A percentile compares a stretch with the other conserved stretches of the same genome.
phyloP scores from a whole-genome alignment of 2,888 invertebrate genomes.

The Drosophila mimetica region DNA sequence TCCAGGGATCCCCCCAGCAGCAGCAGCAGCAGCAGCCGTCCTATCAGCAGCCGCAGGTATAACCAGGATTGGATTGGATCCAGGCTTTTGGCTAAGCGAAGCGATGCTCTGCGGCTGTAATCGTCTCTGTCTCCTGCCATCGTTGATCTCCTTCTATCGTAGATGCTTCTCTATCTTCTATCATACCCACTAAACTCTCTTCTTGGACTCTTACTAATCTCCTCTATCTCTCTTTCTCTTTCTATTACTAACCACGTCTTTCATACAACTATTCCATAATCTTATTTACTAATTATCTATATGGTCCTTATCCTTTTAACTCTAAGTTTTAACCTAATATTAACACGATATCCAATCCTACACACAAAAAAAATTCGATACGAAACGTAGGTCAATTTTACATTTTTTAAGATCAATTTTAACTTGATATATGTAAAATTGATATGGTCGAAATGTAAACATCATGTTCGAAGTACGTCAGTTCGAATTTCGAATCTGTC shows the following conservation, averaged over 20 bases:
- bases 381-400: too few species aligned
- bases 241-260: not conserved
- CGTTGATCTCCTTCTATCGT: slow-evolving; percentile 16
- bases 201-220: slow-evolving; percentile 8
- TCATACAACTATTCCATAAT: not conserved
- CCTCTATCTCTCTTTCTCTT: too few species aligned
- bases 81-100: slow-evolving; percentile 52
- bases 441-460: too few species aligned
- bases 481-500: too few species aligned
- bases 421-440: too few species aligned
- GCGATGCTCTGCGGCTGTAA: slow-evolving; percentile 55
- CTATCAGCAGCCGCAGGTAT: slow-evolving; percentile 64
- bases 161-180: slow-evolving; percentile 1
- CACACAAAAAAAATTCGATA: too few species aligned
- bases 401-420: too few species aligned
- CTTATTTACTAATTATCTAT: not conserved
- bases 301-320: not conserved
- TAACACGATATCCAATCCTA: not conserved
- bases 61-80: slow-evolving; percentile 43
- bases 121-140: slow-evolving; percentile 46
- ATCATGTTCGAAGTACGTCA: too few species aligned
- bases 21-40: slow-evolving; percentile 50
- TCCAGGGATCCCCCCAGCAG: slow-evolving; percentile 43
- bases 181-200: not conserved
- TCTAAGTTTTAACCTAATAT: not conserved